Base-by-base conservation (phyloP, 1,140 invertebrate genomes). In the Drosophila bocki region DNA sequence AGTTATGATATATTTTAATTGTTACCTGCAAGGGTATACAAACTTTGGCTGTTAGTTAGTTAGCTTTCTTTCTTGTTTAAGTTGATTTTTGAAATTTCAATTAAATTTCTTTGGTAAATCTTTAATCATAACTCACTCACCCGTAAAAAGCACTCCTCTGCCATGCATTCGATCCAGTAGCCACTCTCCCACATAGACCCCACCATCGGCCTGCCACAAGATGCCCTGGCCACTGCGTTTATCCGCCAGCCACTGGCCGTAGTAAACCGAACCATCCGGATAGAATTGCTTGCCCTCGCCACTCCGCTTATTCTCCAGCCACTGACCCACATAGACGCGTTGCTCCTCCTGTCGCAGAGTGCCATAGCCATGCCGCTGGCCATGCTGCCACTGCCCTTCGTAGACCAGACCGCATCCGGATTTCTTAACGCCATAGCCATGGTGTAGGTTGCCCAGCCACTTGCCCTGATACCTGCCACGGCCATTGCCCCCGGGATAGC, bases 201-300 rank as follows among this genome's bases (percentile, higher is more conserved):
- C 82, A 4, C 93, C 93, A 82, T 94, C 92, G 0, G 77, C 58
- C 69, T 93, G 92, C 94, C 94, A 95, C 56, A 94, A 91, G 22
- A 93, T 92, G 4, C 96, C 96, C 67, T 94, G 94, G 0, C 95
- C 95, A 50, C 95, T 88, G 11, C 94, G 92, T 71, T 94, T 93
- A 56, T 95, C 94, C 45, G 22, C 48, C 26, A 86, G 76, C 94
- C 94, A 95, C 45, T 88, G 74, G 1, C 88, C 91, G 47, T 75
- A 92, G 68, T 91, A 92, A 1, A 92, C 75, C 3, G 69, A 41
- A 17, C 91, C 91, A 54, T 92, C 71, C 8, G 57, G 26, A 35
- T 85, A 92, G 51, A 82, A 91, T 57, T 91, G 82, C 33, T 91
- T 91, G 19, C 91, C 91, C 74, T 91, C 93, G 78, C 94, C 94